Evolutionary conservation across 2,797 vertebrate species (phyloP), one percentile per base, ranked within the genome.

Genomic region (Gastrophryne carolinensis): DNA sequence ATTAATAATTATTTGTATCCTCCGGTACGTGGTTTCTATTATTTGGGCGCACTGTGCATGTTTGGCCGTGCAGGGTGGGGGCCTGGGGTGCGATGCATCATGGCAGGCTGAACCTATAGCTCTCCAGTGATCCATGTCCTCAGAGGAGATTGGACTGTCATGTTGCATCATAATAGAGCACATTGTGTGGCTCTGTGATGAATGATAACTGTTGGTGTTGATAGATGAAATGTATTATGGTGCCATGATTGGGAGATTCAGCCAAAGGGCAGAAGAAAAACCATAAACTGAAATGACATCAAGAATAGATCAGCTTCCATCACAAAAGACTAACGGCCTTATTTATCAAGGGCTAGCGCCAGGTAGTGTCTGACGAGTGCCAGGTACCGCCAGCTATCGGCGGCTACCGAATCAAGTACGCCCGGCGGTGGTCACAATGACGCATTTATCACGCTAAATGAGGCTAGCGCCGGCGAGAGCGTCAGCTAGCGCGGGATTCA

Each of bases 111-210:
- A 67, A 68, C 50, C 65, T 54, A 56, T 68, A 39, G 39, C 19
- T 49, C 15, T 7, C 50, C 34, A 41, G 34, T 68, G 32, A 68
- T 39, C 65, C 50, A 7, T 68, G 24, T 41, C 50, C 5, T 54
- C 50, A 68, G 2, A 54, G 39, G 53, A 56, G 24, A 54, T 68
- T 54, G 50, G 34, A 27, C 65, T 68, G 65, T 56, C 65, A 29
- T 39, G 32, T 19, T 54, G 34, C 49, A 24, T 39, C 50, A 68
- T 23, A 39, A 39, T 19, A 13, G 15, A 35, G 23, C n/a, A 2
- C 23, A 29, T 54, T 68, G 19, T 17, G 26, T 10, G 11, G 9
- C 50, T 29, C 32, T 15, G 2, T 56, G 50, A 68, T 68, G 32
- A 68, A 39, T 54, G 24, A 53, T 54, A 27, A 39, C 15, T 65